A percentile compares a stretch with the other conserved stretches of the same genome.
phyloP scores from a whole-genome alignment of 1,140 invertebrate species.

The Drosophila ironensis region DNA sequence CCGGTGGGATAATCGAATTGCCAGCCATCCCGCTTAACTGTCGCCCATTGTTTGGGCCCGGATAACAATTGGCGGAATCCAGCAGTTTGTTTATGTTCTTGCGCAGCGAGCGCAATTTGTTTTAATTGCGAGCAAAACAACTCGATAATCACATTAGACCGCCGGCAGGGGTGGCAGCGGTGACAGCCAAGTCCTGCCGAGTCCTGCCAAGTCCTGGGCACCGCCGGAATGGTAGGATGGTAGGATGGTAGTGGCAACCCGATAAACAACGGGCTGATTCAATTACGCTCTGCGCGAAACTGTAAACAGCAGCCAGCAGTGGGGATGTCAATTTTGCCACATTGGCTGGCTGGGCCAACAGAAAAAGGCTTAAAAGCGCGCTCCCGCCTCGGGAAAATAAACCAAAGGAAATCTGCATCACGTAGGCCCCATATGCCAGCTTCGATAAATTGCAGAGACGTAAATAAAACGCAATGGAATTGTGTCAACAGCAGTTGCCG shows the following conservation, averaged over 20 bases:
- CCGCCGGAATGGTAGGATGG: not conserved
- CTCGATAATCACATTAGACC: conserved; percentile 53
- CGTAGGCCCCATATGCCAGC: conserved; percentile 47
- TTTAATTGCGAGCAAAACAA: conserved; percentile 65
- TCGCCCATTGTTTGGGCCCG: conserved; percentile 6
- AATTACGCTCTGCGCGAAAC: conserved; percentile 49
- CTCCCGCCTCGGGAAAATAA: not conserved
- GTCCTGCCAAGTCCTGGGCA: too few relatives aligned
- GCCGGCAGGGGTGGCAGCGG: not conserved
- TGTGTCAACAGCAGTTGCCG: conserved; percentile 64
- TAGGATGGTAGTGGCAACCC: not conserved
- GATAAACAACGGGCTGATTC: conserved; percentile 28
- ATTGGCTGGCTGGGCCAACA: too few relatives aligned
- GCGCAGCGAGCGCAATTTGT: conserved; percentile 40
- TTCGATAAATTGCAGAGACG: conserved; percentile 59
- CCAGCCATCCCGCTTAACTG: not conserved
- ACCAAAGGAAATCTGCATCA: conserved; percentile 14
- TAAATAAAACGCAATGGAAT: conserved; percentile 67
- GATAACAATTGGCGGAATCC: conserved; percentile 6
- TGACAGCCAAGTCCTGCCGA: too few relatives aligned
- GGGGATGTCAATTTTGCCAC: not conserved
- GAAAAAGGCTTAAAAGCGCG: conserved; percentile 36
- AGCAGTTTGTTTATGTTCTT: conserved; percentile 17
- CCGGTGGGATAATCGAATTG: conserved; percentile 12
- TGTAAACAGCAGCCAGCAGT: conserved; percentile 4